Percentiles rank a stretch among this genome's conserved stretches.
These are phyloP conservation scores for Trypoxylus dichotomus DNA, from an alignment of 1,140 invertebrate genomes.

Conservation along the genomic window DNA sequence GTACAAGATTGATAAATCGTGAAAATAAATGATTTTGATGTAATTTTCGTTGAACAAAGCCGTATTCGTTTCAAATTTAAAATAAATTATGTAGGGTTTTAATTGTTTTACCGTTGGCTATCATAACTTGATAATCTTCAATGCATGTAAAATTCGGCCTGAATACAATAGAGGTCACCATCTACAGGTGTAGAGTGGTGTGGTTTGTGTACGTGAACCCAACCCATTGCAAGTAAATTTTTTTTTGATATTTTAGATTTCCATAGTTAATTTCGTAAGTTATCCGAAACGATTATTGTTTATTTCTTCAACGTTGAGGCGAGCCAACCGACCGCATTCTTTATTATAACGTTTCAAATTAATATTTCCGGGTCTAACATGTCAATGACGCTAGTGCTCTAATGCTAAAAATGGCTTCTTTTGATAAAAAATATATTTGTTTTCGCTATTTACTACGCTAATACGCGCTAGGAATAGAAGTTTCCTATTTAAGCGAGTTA, in stretches of 20 bases:
- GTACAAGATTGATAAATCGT: neutral
- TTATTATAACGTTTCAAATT: slow-evolving; percentile 7
- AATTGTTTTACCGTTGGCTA: neutral
- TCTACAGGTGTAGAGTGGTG: slow-evolving; percentile 17
- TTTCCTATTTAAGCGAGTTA: neutral
- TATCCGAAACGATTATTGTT: slow-evolving; percentile 15
- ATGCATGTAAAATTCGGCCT: neutral
- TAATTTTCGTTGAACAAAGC: neutral
- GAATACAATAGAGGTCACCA: slow-evolving; percentile 27
- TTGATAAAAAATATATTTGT: slow-evolving; percentile 25
- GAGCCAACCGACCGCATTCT: neutral
- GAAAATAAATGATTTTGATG: neutral
- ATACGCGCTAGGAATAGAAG: neutral
- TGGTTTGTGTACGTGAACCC: slow-evolving; percentile 33
- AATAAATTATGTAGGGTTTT: neutral
- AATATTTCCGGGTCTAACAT: slow-evolving; percentile 32
- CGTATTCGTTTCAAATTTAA: neutral
- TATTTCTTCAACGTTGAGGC: neutral
- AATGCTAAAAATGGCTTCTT: slow-evolving; percentile 32
- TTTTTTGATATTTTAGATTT: slow-evolving; percentile 31
- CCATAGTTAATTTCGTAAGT: slow-evolving; percentile 24
- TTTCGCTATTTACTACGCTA: neutral
- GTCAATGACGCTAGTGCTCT: slow-evolving; percentile 30
- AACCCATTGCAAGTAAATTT: slow-evolving; percentile 34
- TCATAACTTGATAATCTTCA: neutral